These are phyloP conservation scores for Odontophorus gujanensis DNA, from an alignment of 2,113 vertebrate species.

Conservation along the genomic window DNA sequence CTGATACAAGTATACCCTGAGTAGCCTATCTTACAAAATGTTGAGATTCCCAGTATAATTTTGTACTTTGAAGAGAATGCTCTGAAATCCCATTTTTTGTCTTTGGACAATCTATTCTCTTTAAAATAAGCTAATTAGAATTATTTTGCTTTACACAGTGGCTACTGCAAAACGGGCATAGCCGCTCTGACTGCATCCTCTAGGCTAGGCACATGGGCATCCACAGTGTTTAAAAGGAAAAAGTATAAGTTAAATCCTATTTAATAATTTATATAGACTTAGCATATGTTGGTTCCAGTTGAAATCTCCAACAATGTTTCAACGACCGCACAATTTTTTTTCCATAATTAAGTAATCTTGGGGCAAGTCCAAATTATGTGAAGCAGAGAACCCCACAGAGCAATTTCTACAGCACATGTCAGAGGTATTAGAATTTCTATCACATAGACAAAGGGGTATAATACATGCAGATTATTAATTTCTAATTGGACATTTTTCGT, in stretches of 20 bases:
- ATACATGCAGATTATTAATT: constrained; percentile 29
- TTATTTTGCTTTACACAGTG: background rate
- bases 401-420: constrained; percentile 49
- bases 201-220: background rate
- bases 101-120: background rate
- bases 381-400: constrained; percentile 17
- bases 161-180: background rate
- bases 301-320: background rate
- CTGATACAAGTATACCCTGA: background rate
- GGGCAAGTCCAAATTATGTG: constrained; percentile 24
- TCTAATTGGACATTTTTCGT: constrained; percentile 4
- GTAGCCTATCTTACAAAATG: background rate
- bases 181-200: background rate
- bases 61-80: background rate
- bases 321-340: constrained; percentile 37
- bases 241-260: background rate
- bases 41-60: background rate
- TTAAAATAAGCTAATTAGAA: background rate
- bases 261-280: background rate
- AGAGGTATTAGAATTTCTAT: background rate
- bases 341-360: constrained; percentile 48
- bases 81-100: background rate
- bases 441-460: background rate
- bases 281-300: constrained; percentile 24
- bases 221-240: background rate